These are phyloP conservation scores for Stichodactyla helianthus DNA, from an alignment of 64 coral and sea anemone genomes.

Conservation along the genomic window DNA sequence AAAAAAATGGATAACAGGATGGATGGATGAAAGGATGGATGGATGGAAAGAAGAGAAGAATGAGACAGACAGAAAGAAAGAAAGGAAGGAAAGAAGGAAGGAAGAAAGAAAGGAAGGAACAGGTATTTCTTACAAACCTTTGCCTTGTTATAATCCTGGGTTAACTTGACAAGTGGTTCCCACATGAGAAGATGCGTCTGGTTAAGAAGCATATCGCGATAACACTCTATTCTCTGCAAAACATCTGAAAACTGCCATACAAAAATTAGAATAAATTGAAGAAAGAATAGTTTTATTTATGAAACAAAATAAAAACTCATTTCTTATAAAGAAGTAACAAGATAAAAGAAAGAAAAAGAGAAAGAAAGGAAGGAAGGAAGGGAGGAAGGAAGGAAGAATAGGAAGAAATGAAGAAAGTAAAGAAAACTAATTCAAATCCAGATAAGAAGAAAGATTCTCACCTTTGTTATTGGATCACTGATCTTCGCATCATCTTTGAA, in stretches of 20 bases:
- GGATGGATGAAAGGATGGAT: neutral
- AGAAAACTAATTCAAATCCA: no score
- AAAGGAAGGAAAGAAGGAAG: neutral
- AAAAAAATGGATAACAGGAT: no score
- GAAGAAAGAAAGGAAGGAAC: neutral
- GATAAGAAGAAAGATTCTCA: neutral
- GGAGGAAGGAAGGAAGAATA: no score
- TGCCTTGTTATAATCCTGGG: constrained; percentile 84
- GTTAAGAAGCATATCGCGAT: constrained; percentile 89
- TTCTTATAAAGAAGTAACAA: no score
- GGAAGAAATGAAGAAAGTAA: no score
- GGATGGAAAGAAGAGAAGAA: neutral
- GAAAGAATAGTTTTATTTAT: no score
- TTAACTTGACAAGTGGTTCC: constrained; percentile 58
- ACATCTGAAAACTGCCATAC: constrained; percentile 86
- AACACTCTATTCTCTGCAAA: constrained; percentile 97
- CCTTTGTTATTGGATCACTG: constrained; percentile 89
- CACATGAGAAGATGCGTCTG: constrained; percentile 87
- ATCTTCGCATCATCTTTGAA: constrained; percentile 89
- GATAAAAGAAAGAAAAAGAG: no score
- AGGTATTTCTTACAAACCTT: constrained; percentile 41
- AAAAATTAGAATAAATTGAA: neutral
- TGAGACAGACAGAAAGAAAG: neutral
- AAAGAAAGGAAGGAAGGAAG: no score
- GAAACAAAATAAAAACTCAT: no score